phyloP scores from a whole-genome alignment of 1,140 invertebrate genomes.

The Tetranychus urticae region DNA sequence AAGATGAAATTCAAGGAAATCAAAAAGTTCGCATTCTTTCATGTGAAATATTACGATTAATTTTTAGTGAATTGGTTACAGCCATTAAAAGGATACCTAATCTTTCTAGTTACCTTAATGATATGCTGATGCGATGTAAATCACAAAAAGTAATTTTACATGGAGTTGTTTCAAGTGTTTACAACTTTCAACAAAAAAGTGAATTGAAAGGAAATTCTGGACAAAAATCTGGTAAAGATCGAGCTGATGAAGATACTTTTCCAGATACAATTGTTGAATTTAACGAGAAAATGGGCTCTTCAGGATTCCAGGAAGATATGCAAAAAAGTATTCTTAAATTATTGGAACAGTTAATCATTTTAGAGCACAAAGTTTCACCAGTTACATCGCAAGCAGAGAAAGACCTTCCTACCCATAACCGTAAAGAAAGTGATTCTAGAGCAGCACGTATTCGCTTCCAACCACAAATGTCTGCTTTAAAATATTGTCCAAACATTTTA shows the following conservation, averaged over 20 bases:
- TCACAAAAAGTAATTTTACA: slow-evolving; percentile 68
- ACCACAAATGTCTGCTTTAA: slow-evolving; percentile 8
- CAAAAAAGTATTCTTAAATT: slow-evolving; percentile 9
- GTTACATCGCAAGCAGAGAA: neutral
- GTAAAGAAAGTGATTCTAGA: neutral
- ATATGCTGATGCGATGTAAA: slow-evolving; percentile 54
- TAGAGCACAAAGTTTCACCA: slow-evolving; percentile 5
- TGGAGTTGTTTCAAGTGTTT: slow-evolving; percentile 51
- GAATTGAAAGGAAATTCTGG: neutral
- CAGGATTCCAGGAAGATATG: slow-evolving; percentile 10
- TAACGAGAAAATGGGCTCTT: slow-evolving; percentile 34
- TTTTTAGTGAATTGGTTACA: slow-evolving; percentile 7
- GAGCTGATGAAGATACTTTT: slow-evolving; percentile 20
- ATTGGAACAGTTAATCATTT: slow-evolving; percentile 10
- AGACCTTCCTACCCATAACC: neutral
- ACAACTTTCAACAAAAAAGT: slow-evolving; percentile 26
- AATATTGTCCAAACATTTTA: slow-evolving; percentile 20
- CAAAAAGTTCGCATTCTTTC: slow-evolving; percentile 43
- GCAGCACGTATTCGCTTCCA: slow-evolving; percentile 5
- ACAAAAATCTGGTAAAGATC: neutral
- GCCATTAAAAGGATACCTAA: slow-evolving; percentile 20
- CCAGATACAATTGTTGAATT: slow-evolving; percentile 60
- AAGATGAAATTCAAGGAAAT: slow-evolving; percentile 49
- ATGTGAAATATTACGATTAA: slow-evolving; percentile 10
- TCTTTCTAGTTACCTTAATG: slow-evolving; percentile 54